These are phyloP conservation scores for Thunnus thynnus DNA, from an alignment of 2,113 vertebrate genomes.

Conservation along the genomic window DNA sequence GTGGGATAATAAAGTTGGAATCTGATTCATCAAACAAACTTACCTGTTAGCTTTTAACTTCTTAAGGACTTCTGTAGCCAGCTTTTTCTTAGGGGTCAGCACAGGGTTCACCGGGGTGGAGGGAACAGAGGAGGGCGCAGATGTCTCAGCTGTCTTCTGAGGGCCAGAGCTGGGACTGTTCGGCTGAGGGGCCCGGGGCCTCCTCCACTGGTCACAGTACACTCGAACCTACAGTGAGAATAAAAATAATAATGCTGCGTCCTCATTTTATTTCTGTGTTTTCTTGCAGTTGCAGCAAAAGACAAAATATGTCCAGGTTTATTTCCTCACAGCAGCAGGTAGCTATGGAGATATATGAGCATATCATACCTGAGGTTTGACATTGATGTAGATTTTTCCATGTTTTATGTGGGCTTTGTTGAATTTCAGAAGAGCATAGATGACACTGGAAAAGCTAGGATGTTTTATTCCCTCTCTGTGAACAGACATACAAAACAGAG, in stretches of 20 bases:
- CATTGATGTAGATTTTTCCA: slow-evolving; percentile 61
- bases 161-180: background rate
- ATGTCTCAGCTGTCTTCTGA: slow-evolving; percentile 6
- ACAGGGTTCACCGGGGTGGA: slow-evolving; percentile 16
- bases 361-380: slow-evolving; percentile 67
- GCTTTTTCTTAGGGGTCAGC: slow-evolving; percentile 70
- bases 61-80: slow-evolving; percentile 67
- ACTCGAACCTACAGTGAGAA: slow-evolving; percentile 57
- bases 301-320: background rate
- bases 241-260: background rate
- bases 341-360: background rate
- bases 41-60: slow-evolving; percentile 77
- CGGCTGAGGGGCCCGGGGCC: slow-evolving; percentile 11
- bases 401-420: slow-evolving; percentile 63
- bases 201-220: slow-evolving; percentile 78
- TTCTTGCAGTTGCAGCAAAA: background rate
- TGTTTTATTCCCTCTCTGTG: slow-evolving; percentile 78
- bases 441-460: slow-evolving; percentile 82
- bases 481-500: background rate
- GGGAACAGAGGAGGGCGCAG: background rate
- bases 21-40: background rate
- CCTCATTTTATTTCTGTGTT: background rate
- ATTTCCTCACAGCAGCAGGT: background rate
- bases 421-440: slow-evolving; percentile 78
- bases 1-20: no score